A percentile compares a stretch with the other conserved stretches of the same genome.
Conservation (phyloP, 1,140 invertebrate species). For the Drosophila oshimai region DNA sequence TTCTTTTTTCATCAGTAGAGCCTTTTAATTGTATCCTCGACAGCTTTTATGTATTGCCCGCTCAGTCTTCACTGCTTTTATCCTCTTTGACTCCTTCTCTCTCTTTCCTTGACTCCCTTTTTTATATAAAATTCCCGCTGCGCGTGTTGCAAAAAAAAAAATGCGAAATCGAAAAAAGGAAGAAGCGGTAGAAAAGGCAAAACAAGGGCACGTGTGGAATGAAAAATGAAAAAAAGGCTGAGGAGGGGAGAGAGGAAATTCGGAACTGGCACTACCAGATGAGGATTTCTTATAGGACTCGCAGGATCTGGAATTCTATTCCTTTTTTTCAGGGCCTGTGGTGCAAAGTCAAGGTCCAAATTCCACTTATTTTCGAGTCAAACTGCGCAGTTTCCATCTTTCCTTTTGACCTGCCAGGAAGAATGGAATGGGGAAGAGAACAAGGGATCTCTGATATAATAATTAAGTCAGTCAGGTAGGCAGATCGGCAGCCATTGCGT, state of each 20-base stretch:
- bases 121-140: conserved; percentile 43
- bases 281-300: conserved; percentile 47
- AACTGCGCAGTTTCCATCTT: conserved; percentile 58
- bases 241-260: not conserved
- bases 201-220: conserved; percentile 75
- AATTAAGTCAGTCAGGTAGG: conserved; percentile 74
- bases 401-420: conserved; percentile 47
- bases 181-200: conserved; percentile 27
- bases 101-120: conserved; percentile 13
- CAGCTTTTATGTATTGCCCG: conserved; percentile 31
- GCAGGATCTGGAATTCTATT: conserved; percentile 34
- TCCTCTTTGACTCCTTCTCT: conserved; percentile 6
- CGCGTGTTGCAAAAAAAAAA: conserved; percentile 56
- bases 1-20: not conserved
- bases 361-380: conserved; percentile 34
- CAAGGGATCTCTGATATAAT: conserved; percentile 62
- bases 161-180: conserved; percentile 18
- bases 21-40: conserved; percentile 45
- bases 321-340: conserved; percentile 17
- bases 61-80: too few relatives aligned
- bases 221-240: not conserved
- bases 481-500: conserved; percentile 71
- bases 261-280: conserved; percentile 2
- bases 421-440: not conserved
- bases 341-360: conserved; percentile 71